These are phyloP conservation scores for Agrotis segetum DNA, from an alignment of 2,888 invertebrate genomes.

Conservation along the genomic window DNA sequence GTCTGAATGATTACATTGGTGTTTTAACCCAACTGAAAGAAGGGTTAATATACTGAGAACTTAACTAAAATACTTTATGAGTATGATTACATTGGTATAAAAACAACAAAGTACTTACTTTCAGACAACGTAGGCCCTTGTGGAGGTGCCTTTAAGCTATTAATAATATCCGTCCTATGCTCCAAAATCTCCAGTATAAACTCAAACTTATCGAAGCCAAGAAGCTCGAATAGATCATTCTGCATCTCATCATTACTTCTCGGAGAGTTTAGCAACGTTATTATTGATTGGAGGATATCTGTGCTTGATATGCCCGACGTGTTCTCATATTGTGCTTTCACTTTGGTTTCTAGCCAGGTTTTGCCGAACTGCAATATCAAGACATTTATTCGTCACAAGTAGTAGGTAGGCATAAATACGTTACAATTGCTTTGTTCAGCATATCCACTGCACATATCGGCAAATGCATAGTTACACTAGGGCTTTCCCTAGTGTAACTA, in stretches of 20 bases:
- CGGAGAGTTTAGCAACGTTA: slow-evolving; percentile 91
- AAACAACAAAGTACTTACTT: slow-evolving; percentile 70
- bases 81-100: too few relatives aligned
- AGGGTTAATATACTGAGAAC: too few relatives aligned
- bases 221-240: slow-evolving; percentile 96
- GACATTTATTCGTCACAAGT: too few relatives aligned
- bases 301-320: slow-evolving; percentile 88
- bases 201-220: slow-evolving; percentile 96
- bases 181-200: slow-evolving; percentile 93
- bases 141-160: slow-evolving; percentile 77
- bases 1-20: too few relatives aligned
- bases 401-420: too few relatives aligned
- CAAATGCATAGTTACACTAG: too few relatives aligned
- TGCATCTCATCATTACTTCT: slow-evolving; percentile 93
- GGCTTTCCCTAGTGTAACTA: too few relatives aligned
- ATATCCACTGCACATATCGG: too few relatives aligned
- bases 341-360: slow-evolving; percentile 89
- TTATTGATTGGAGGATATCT: slow-evolving; percentile 91
- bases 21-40: too few relatives aligned
- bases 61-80: too few relatives aligned
- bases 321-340: slow-evolving; percentile 87
- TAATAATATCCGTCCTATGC: slow-evolving; percentile 91
- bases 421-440: too few relatives aligned
- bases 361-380: slow-evolving; percentile 87
- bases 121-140: slow-evolving; percentile 80